Evolutionary conservation across 2,113 vertebrate genomes (phyloP).

Genomic region (Clarias gariepinus): DNA sequence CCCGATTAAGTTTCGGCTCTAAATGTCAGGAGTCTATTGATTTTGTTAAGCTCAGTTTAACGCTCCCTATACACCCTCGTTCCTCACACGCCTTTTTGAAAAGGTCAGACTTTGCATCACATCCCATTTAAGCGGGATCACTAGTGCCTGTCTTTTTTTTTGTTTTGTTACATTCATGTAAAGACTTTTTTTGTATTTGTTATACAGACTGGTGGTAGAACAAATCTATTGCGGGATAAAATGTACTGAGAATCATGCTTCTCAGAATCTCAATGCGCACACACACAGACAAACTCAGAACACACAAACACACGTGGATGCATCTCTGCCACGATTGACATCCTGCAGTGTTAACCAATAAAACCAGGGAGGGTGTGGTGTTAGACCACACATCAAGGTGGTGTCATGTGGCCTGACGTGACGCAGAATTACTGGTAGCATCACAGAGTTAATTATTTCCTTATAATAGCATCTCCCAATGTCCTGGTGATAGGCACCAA

Average conservation of each 20-base stretch:
- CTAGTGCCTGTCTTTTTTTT: not conserved
- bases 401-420: not conserved
- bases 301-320: not conserved
- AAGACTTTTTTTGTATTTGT: not conserved
- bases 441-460: not conserved
- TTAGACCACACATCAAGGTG: conserved; percentile 2
- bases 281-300: not conserved
- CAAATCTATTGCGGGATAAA: not conserved
- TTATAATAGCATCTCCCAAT: not conserved
- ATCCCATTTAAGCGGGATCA: not conserved
- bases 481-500: no score
- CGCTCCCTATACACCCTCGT: not conserved
- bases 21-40: conserved; percentile 51
- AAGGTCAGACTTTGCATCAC: conserved; percentile 25
- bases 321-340: not conserved
- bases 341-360: conserved; percentile 11
- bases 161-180: no score
- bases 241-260: not conserved
- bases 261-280: not conserved
- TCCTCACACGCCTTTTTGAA: not conserved
- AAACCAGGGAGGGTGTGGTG: not conserved
- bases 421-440: not conserved
- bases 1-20: conserved; percentile 45
- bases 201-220: not conserved
- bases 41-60: conserved; percentile 42